Conservation (phyloP, 2,113 vertebrate genomes). For the Phoxinus phoxinus region DNA sequence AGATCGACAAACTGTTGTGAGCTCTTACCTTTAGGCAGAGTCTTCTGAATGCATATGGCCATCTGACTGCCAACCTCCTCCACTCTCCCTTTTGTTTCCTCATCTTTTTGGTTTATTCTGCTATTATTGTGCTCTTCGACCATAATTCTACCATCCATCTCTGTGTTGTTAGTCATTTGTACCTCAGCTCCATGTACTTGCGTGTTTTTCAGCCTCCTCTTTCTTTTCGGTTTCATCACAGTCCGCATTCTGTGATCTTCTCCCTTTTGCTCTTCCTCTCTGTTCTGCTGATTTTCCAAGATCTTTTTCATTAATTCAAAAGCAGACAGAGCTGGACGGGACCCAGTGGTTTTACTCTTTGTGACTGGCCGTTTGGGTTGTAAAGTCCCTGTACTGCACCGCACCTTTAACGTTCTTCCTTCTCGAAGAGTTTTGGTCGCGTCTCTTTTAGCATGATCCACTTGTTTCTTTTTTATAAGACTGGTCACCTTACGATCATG, state of each 20-base stretch:
- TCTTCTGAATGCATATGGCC: neutral
- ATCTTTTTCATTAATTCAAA: constrained; percentile 46
- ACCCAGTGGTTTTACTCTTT: neutral
- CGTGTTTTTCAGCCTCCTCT: neutral
- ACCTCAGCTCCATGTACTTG: neutral
- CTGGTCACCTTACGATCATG: neutral
- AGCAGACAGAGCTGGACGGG: constrained; percentile 23
- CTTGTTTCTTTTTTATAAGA: neutral
- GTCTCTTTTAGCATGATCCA: neutral
- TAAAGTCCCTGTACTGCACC: neutral
- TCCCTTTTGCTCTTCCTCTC: neutral
- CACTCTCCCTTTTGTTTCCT: constrained; percentile 9
- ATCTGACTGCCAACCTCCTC: neutral
- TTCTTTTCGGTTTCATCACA: neutral
- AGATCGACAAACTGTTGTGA: neutral
- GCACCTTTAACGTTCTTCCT: neutral
- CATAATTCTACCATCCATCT: neutral
- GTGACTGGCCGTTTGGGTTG: neutral
- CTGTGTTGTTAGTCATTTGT: neutral
- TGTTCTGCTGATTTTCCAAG: constrained; percentile 12
- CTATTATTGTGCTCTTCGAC: neutral
- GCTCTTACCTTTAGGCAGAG: constrained; percentile 19
- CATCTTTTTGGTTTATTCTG: neutral
- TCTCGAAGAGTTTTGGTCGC: neutral
- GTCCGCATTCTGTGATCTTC: neutral